These are phyloP conservation scores for Plectrocnemia conspersa DNA, from an alignment of 1,140 invertebrate genomes.

Conservation along the genomic window DNA sequence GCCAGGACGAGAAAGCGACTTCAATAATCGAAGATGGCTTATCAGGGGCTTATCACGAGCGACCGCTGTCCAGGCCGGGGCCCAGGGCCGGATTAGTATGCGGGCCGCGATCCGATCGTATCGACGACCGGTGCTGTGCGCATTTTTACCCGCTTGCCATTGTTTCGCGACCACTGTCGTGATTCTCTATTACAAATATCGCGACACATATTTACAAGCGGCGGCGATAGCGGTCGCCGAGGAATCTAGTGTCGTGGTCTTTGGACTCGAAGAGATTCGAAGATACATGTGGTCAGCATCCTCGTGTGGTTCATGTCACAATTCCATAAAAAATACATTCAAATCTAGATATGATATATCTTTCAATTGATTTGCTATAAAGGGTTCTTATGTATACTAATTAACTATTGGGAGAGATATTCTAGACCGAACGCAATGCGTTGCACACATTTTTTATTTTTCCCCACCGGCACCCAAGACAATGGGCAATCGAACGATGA, in stretches of 20 bases:
- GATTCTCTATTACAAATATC: conserved; percentile 28
- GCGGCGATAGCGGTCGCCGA: not conserved
- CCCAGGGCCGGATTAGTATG: conserved; percentile 13
- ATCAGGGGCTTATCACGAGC: not conserved
- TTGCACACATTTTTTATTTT: too few species aligned
- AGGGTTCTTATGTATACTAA: too few species aligned
- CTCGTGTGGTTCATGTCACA: not conserved
- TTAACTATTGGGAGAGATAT: too few species aligned
- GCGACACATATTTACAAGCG: conserved; percentile 17
- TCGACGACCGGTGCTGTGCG: conserved; percentile 4
- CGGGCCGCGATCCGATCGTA: conserved; percentile 9
- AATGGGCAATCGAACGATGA: too few species aligned
- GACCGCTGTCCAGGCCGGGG: conserved; percentile 5
- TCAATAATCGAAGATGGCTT: not conserved
- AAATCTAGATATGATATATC: too few species aligned
- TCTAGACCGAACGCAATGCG: too few species aligned
- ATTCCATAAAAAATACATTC: too few species aligned
- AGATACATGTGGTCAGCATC: not conserved
- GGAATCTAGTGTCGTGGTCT: not conserved
- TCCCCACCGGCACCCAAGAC: too few species aligned
- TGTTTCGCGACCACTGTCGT: conserved; percentile 11
- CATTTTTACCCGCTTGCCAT: conserved; percentile 15
- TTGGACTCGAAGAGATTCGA: not conserved
- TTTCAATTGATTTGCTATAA: too few species aligned
- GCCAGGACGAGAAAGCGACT: not conserved